phyloP scores from a whole-genome alignment of 2,888 invertebrate genomes.

The Polyommatus iphigenia region DNA sequence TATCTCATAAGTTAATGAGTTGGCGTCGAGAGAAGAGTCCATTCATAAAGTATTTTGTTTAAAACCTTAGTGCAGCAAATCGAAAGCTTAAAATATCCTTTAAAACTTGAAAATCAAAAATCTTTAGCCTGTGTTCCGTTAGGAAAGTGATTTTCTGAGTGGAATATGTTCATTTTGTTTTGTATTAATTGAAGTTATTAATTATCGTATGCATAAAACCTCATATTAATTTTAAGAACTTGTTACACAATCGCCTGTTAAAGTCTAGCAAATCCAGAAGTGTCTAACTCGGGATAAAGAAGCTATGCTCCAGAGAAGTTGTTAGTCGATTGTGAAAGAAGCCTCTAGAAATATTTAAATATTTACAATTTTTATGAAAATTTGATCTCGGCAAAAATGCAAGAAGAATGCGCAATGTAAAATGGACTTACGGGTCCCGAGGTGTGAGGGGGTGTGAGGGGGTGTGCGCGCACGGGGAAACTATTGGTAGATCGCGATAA shows the following conservation, averaged over 20 bases:
- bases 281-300: background rate
- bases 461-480: no score
- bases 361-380: slow-evolving; percentile 30
- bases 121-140: background rate
- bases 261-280: background rate
- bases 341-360: slow-evolving; percentile 29
- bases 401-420: no score
- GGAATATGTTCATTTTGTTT: background rate
- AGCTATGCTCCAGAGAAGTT: background rate
- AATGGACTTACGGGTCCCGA: no score
- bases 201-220: background rate
- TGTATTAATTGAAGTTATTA: no score
- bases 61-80: no score
- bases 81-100: background rate
- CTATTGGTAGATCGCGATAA: no score
- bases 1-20: no score
- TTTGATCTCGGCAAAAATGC: background rate
- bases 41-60: no score
- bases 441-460: no score
- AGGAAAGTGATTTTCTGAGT: background rate
- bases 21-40: no score
- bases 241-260: background rate
- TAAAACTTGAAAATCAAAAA: background rate
- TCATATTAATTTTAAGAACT: background rate
- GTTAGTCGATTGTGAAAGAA: background rate